Evolutionary conservation across 2,797 vertebrate genomes (phyloP).

Genomic region (Arctocebus calabarensis): DNA sequence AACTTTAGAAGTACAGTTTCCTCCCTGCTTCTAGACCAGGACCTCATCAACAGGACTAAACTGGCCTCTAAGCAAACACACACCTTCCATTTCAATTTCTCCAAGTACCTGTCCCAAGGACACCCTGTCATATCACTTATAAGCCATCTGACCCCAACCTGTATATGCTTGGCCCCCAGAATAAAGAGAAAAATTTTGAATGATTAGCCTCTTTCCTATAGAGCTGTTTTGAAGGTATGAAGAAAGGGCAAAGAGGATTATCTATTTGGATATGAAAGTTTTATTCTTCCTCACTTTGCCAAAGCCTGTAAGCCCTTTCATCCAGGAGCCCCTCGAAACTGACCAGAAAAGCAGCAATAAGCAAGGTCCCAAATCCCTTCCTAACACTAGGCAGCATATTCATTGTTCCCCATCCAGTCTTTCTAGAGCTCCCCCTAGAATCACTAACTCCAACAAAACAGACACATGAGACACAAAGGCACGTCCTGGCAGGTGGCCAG

Average conservation of each 20-base stretch:
- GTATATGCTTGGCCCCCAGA: neutral
- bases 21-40: neutral
- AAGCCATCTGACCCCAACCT: neutral
- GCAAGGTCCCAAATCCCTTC: slow-evolving; percentile 14
- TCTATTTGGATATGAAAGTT: neutral
- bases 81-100: neutral
- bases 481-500: neutral
- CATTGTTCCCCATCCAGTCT: slow-evolving; percentile 12
- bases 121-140: neutral
- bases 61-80: neutral
- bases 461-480: neutral
- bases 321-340: neutral
- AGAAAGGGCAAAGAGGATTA: neutral
- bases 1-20: neutral
- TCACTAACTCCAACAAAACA: neutral
- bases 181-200: neutral
- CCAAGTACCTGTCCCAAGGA: neutral
- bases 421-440: slow-evolving; percentile 9
- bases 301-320: neutral
- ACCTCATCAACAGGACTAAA: too few species aligned
- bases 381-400: neutral
- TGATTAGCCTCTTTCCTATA: neutral
- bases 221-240: neutral
- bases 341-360: slow-evolving; percentile 65
- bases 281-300: neutral